Evolutionary conservation across 2,113 vertebrate species (phyloP).

Genomic region (Athene cunicularia): DNA sequence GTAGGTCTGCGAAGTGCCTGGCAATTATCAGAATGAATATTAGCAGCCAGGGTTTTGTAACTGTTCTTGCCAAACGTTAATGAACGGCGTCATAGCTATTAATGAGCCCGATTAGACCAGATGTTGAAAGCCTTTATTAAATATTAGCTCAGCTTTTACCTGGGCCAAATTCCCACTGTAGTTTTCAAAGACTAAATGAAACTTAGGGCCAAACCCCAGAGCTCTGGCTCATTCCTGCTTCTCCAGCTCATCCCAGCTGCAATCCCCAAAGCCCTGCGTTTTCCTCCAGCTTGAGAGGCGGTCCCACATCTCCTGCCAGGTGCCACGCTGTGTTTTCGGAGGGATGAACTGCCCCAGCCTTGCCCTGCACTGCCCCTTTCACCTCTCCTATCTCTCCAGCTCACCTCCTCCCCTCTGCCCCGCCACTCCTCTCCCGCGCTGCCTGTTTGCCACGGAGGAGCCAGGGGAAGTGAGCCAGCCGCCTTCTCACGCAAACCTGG

Average conservation of each 20-base stretch:
- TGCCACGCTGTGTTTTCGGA: rapidly evolving
- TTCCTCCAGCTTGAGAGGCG: neutral
- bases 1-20: neutral
- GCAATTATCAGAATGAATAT: neutral
- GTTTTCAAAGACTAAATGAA: neutral
- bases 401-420: slow-evolving; percentile 10
- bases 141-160: slow-evolving; percentile 41
- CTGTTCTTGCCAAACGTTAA: slow-evolving; percentile 8
- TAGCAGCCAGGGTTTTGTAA: slow-evolving; percentile 10
- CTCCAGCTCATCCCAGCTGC: neutral
- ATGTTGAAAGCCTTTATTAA: slow-evolving; percentile 55
- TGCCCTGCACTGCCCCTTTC: neutral
- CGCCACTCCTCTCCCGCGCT: neutral
- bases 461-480: neutral
- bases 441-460: neutral
- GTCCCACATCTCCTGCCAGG: neutral
- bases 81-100: neutral
- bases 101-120: slow-evolving; percentile 8
- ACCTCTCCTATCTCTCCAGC: slow-evolving; percentile 4
- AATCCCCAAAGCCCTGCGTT: neutral
- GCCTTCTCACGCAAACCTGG: slow-evolving; percentile 67
- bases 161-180: neutral
- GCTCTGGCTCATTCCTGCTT: neutral
- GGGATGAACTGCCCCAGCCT: neutral
- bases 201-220: neutral